Conservation (phyloP, 2,797 vertebrate species). For the Poeciliopsis turneri region DNA sequence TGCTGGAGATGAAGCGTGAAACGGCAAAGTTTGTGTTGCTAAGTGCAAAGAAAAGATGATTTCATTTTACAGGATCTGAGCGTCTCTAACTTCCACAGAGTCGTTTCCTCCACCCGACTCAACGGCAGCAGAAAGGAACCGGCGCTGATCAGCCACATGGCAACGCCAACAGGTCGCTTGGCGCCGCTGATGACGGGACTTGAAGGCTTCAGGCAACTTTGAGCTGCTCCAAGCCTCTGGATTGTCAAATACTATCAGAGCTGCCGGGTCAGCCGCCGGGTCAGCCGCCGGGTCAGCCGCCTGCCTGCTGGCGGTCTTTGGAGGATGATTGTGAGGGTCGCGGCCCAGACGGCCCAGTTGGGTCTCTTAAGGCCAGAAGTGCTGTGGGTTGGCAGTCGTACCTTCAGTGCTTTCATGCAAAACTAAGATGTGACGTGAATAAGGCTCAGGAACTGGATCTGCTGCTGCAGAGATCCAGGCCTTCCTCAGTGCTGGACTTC, state of each 20-base stretch:
- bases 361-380: constrained; percentile 41
- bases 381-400: constrained; percentile 47
- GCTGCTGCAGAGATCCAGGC: background rate
- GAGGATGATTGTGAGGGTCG: background rate
- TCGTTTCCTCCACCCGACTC: background rate
- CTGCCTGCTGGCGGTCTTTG: background rate
- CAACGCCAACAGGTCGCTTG: too few relatives aligned
- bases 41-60: background rate
- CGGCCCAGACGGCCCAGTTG: background rate
- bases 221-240: background rate
- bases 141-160: background rate
- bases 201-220: background rate
- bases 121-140: too few relatives aligned
- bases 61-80: background rate
- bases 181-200: background rate
- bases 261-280: too few relatives aligned
- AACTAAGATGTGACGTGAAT: background rate
- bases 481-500: too few relatives aligned
- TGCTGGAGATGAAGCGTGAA: background rate
- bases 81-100: constrained; percentile 1
- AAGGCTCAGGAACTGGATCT: constrained; percentile 34
- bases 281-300: too few relatives aligned
- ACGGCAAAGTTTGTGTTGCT: background rate
- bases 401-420: constrained; percentile 41
- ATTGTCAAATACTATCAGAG: background rate